phyloP scores from a whole-genome alignment of 2,888 invertebrate species.

The Crepidodera aurea region DNA sequence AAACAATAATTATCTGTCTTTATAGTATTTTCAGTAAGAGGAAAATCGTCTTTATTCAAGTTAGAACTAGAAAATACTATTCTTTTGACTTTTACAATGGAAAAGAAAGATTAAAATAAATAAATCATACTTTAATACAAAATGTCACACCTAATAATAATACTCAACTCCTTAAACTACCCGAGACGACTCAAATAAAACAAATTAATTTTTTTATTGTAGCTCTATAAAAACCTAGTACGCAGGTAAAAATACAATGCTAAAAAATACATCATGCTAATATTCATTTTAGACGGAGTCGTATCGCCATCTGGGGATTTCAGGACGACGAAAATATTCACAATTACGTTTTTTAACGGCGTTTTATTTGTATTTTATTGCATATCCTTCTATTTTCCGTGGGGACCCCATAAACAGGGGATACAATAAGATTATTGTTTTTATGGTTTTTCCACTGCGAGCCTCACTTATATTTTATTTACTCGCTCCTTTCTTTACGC shows the following conservation, averaged over 20 bases:
- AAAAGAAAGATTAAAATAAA: too few species aligned
- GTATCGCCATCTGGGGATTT: constrained; percentile 10
- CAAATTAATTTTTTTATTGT: neutral
- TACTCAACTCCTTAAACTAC: too few species aligned
- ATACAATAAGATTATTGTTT: constrained; percentile 27
- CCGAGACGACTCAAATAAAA: neutral
- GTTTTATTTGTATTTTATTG: constrained; percentile 24
- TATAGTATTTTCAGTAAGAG: too few species aligned
- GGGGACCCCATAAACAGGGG: constrained; percentile 17
- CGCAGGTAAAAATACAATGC: neutral
- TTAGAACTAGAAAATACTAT: too few species aligned
- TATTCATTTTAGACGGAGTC: constrained; percentile 6
- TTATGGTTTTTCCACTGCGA: constrained; percentile 18
- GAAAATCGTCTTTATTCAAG: too few species aligned
- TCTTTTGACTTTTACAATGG: too few species aligned
- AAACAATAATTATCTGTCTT: too few species aligned
- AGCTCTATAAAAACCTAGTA: neutral
- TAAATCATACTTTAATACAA: too few species aligned
- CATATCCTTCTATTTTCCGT: constrained; percentile 8
- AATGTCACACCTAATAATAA: too few species aligned
- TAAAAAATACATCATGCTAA: constrained; percentile 2
- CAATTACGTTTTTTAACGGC: constrained; percentile 23
- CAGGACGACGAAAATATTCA: constrained; percentile 15
- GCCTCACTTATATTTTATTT: constrained; percentile 24
- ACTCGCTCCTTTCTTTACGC: constrained; percentile 13